Percentiles rank a stretch among this genome's conserved stretches.
Evolutionary conservation across 2,888 invertebrate genomes (phyloP).

Genomic region (Phorcus lineatus): DNA sequence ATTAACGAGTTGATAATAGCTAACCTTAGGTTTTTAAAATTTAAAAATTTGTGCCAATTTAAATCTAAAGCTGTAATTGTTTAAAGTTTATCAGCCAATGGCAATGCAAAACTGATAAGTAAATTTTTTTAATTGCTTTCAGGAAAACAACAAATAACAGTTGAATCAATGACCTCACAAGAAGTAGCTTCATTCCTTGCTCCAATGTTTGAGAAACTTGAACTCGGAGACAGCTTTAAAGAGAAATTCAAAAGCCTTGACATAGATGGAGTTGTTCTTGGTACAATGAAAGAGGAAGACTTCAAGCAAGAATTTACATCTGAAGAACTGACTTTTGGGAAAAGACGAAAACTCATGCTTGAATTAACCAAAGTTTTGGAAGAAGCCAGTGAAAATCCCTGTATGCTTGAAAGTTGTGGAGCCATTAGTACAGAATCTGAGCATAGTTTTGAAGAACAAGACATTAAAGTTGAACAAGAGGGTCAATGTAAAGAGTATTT

Average conservation of each 20-base stretch:
- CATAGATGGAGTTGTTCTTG: neutral
- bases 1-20: too few species aligned
- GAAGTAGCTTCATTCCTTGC: neutral
- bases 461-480: neutral
- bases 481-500: conserved; percentile 4
- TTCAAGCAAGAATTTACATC: neutral
- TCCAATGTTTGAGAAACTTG: neutral
- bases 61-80: too few species aligned
- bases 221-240: neutral
- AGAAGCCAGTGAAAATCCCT: neutral
- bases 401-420: too few species aligned
- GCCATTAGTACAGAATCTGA: neutral
- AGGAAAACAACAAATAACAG: neutral
- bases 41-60: too few species aligned
- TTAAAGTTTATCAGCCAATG: too few species aligned
- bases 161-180: neutral
- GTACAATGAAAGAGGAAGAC: neutral
- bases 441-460: neutral
- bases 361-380: neutral
- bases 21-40: too few species aligned
- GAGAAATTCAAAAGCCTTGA: neutral
- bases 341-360: conserved; percentile 11
- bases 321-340: neutral
- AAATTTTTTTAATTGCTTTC: too few species aligned
- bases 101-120: too few species aligned